Evolutionary conservation across 1,140 invertebrate species (phyloP), one percentile per base, ranked within the genome.

Genomic region (Lepidurus arcticus): DNA sequence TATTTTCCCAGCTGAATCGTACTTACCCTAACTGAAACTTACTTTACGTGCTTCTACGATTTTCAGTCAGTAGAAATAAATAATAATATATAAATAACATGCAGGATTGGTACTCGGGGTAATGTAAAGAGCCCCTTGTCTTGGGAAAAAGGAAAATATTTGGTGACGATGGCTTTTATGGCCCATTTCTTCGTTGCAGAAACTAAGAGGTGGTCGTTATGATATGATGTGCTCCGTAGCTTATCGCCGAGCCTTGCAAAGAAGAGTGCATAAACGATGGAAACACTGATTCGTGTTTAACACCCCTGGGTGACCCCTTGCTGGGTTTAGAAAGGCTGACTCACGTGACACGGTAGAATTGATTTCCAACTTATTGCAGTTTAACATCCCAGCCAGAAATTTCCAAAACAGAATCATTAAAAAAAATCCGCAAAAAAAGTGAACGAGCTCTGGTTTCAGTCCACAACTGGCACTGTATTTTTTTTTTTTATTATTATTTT

Each of bases 241-340:
- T 53, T 53, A 24, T 53, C 47, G 47, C 11, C 21, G 47, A 5
- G 6, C 13, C 47, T 5, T 53, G 11, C 47, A 5, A 53, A 24
- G 24, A n/a, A 53, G 47, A 53, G 47, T 53, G 47, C 6, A 53
- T 53, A 53, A 24, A 53, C 47, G 13, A 53, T 21, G 13, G 53
- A 65, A 34, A 65, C 53, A 65, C 21, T 65, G 53, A 65, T 21
- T 65, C 53, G 53, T 65, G 53, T 65, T 65, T 65, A 65, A 65
- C 53, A 65, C 53, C 53, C 53, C 53, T 65, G 53, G 53, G 53
- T 65, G 53, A 65, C 53, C 53, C 53, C n/a, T 65, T 65, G n/a
- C n/a, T 65, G 53, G 21, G 53, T 21, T 34, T 16, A 65, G 53
- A 65, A 65, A 65, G 53, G 53, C 53, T 65, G 53, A 65, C 53